Evolutionary conservation across 2,888 invertebrate species (phyloP), one percentile per base, ranked within the genome.

Genomic region (Brenthis hecate): DNA sequence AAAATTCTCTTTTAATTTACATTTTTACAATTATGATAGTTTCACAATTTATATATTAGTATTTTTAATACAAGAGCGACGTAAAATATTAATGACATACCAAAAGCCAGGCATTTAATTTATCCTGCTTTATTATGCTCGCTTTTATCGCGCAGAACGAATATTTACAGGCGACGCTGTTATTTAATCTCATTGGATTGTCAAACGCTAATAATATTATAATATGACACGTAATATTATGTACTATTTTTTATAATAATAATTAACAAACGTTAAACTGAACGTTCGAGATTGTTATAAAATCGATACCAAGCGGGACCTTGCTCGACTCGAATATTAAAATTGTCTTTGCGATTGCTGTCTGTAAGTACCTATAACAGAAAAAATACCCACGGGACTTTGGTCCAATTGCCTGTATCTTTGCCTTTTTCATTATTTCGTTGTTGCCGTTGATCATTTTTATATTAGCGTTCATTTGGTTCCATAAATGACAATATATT

Each of bases 281-380:
- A 71, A 72, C 69, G 71, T 71, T 69, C 62, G 55, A 47, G 36
- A 65, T 65, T 62, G 55, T 47, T 57, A 36, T 55, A 72, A 73
- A 75, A 75, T 74, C 75, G 61, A 72, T 71, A 69, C 32, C 23
- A 68, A 63, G 58, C 47, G 54, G 73, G 79, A 83, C 84, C 78
- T 77, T 81, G 79, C 79, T 43, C 36, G 85, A 80, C 80, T 78
- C 82, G 86, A 91, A 90, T 91, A 91, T 91, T 91, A 90, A 91
- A 90, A 89, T 88, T 77, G 84, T 84, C 82, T 83, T 78, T 81
- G 81, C 81, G 81, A 83, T 77, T 84, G 78, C 74, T 76, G 74
- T 78, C 80, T 82, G 68, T 71, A 73, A 72, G 71, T 71, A 74
- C 78, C 77, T 11, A 43, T 77, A 79, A 83, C 69, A 67, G 81